A percentile compares a stretch with the other conserved stretches of the same genome.
phyloP scores from a whole-genome alignment of 2,113 vertebrate genomes.

The Lucifuga dentata region DNA sequence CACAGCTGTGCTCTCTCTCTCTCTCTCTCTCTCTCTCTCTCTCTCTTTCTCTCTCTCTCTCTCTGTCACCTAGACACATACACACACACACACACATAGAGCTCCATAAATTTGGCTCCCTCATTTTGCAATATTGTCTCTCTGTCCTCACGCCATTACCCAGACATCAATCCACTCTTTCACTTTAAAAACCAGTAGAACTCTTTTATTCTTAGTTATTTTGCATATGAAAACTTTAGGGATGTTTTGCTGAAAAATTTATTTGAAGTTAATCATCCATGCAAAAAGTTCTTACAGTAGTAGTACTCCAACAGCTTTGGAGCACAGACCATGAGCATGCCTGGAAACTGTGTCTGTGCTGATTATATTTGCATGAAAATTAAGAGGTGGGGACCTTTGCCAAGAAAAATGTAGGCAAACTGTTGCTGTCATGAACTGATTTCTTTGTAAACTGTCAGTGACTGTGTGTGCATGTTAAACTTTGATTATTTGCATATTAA shows the following conservation, averaged over 20 bases:
- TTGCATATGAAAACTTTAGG: constrained; percentile 40
- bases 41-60: not conserved
- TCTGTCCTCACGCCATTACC: constrained; percentile 40
- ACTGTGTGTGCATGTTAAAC: too few relatives aligned
- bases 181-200: constrained; percentile 29
- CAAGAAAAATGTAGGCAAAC: not conserved
- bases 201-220: constrained; percentile 43
- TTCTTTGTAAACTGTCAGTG: not conserved
- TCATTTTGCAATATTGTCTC: constrained; percentile 18
- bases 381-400: not conserved
- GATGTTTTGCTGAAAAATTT: constrained; percentile 32
- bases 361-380: not conserved
- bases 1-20: constrained; percentile 4
- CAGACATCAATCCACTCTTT: constrained; percentile 43
- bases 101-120: not conserved
- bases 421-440: not conserved
- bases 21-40: not conserved
- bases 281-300: too few relatives aligned
- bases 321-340: not conserved
- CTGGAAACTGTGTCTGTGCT: not conserved
- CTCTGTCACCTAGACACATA: not conserved
- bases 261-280: constrained; percentile 45
- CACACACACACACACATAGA: constrained; percentile 5
- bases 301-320: too few relatives aligned
- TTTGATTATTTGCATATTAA: not conserved